Conservation (phyloP, 2,888 invertebrate species). For the Oithona nana region DNA sequence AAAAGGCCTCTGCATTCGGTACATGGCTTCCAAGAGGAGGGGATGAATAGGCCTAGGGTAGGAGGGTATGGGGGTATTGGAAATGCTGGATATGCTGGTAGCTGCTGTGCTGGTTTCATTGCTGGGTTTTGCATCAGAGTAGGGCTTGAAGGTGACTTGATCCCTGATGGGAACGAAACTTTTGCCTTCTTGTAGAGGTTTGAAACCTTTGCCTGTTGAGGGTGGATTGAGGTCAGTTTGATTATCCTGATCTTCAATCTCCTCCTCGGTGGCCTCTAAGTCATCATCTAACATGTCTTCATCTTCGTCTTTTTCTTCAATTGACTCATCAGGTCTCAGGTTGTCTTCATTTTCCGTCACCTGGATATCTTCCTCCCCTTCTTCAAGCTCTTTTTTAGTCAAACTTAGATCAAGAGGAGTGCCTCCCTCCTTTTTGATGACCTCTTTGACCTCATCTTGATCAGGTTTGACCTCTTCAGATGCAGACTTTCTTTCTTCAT, state of each 20-base stretch:
- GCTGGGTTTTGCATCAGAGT: not conserved
- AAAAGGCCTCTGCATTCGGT: slow-evolving; percentile 33
- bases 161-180: slow-evolving; percentile 7
- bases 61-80: not conserved
- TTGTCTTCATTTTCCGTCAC: not conserved
- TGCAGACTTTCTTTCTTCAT: too few relatives aligned
- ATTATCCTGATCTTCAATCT: not conserved
- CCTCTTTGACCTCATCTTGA: too few relatives aligned
- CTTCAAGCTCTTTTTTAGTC: not conserved
- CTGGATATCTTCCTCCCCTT: slow-evolving; percentile 12
- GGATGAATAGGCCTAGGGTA: slow-evolving; percentile 70
- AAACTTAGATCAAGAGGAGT: slow-evolving; percentile 1
- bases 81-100: not conserved
- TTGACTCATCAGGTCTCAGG: not conserved
- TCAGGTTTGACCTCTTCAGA: not conserved
- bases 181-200: slow-evolving; percentile 1
- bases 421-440: not conserved
- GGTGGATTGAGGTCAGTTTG: not conserved
- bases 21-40: slow-evolving; percentile 51
- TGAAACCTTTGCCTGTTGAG: not conserved
- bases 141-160: not conserved
- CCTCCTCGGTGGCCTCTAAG: not conserved
- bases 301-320: slow-evolving; percentile 14
- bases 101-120: not conserved
- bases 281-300: not conserved